Percentiles rank a stretch among this genome's conserved stretches.
phyloP scores from a whole-genome alignment of 2,113 vertebrate species.

The Rousettus leschenaultii region DNA sequence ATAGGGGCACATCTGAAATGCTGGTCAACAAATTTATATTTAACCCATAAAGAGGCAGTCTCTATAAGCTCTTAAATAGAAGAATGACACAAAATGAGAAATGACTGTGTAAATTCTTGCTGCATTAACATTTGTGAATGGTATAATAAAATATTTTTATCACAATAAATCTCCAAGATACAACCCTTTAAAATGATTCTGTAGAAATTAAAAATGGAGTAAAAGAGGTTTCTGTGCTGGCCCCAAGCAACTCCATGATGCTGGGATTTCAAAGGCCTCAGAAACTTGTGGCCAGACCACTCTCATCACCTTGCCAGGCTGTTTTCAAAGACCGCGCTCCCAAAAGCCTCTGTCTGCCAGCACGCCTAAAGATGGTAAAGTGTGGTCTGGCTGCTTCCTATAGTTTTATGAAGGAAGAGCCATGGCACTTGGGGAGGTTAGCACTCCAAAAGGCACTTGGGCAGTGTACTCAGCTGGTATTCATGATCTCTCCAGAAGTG shows the following conservation, averaged over 20 bases:
- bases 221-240: not conserved
- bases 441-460: not conserved
- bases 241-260: not conserved
- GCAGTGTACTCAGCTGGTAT: not conserved
- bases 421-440: not conserved
- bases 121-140: not conserved
- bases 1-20: not conserved
- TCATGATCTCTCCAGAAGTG: not conserved
- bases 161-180: not conserved
- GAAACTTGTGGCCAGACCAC: not conserved
- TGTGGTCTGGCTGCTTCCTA: not conserved
- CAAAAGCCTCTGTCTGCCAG: not conserved
- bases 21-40: not conserved
- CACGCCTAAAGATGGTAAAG: not conserved
- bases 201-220: not conserved
- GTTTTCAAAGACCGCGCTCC: not conserved
- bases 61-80: not conserved
- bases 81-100: conserved; percentile 28
- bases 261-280: not conserved
- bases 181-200: conserved; percentile 2
- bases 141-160: conserved; percentile 58
- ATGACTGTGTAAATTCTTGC: not conserved
- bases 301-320: not conserved
- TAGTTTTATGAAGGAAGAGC: not conserved
- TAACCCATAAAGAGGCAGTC: not conserved